Evolutionary conservation across 2,888 invertebrate genomes (phyloP).

Genomic region (Tipula unca): DNA sequence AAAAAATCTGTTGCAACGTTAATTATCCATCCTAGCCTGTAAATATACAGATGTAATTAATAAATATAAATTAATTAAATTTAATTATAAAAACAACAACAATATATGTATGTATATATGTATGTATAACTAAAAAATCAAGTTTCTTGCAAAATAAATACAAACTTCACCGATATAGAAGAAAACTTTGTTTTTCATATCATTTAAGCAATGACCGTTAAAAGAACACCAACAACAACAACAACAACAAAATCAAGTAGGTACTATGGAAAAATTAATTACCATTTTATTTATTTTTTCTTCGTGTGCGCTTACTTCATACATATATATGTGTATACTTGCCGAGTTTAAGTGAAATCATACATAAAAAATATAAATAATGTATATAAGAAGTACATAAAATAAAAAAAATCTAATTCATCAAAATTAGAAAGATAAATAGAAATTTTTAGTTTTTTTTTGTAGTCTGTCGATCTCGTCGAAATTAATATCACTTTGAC

Average conservation of each 20-base stretch:
- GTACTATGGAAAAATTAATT: constrained; percentile 8
- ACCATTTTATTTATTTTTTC: not conserved
- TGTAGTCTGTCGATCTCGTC: not conserved
- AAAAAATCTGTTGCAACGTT: not conserved
- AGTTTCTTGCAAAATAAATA: not conserved
- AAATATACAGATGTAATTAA: not conserved
- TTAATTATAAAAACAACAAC: not conserved
- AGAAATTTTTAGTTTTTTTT: constrained; percentile 2
- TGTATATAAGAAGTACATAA: not conserved
- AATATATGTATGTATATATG: not conserved
- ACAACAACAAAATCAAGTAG: not conserved
- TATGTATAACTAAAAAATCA: not conserved
- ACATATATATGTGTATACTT: not conserved
- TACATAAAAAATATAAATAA: not conserved
- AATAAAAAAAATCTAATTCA: not conserved
- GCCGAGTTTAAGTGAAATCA: not conserved
- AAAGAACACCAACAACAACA: not conserved
- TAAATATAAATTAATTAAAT: not conserved
- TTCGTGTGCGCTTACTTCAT: not conserved
- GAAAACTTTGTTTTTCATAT: not conserved
- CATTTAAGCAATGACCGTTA: not conserved
- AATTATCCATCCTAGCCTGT: not conserved
- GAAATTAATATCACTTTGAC: constrained; percentile 8
- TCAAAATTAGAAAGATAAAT: constrained; percentile 14
- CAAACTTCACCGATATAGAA: not conserved